A percentile compares a stretch with the other conserved stretches of the same genome.
Conservation (phyloP, 2,888 invertebrate species). For the Nomada fabriciana region DNA sequence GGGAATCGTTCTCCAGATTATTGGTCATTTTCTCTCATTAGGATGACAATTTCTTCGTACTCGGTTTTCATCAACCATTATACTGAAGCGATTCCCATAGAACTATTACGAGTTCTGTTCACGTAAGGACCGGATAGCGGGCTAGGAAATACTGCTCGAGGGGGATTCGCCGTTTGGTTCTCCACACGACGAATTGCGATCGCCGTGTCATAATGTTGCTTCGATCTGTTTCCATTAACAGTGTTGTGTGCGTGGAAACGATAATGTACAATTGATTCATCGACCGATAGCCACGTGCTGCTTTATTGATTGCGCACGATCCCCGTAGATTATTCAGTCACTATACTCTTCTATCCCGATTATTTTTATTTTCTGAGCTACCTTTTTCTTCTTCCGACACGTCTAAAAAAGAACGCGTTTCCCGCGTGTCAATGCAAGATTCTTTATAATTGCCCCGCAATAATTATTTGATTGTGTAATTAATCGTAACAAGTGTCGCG, state of each 20-base stretch:
- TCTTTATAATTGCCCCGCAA: background rate
- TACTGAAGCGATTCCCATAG: background rate
- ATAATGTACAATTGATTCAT: slow-evolving; percentile 30
- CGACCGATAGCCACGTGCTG: background rate
- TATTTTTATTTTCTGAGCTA: background rate
- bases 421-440: slow-evolving; percentile 8
- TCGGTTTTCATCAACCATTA: slow-evolving; percentile 50
- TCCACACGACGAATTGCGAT: slow-evolving; percentile 20
- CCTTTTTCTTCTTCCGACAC: background rate
- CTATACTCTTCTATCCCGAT: background rate
- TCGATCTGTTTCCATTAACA: slow-evolving; percentile 16
- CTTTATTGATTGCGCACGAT: no score
- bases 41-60: slow-evolving; percentile 39
- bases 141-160: slow-evolving; percentile 40
- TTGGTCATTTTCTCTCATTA: slow-evolving; percentile 53
- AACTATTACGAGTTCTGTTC: slow-evolving; percentile 14
- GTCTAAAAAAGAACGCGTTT: background rate
- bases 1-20: slow-evolving; percentile 45
- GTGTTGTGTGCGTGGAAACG: background rate
- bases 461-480: slow-evolving; percentile 28
- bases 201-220: slow-evolving; percentile 9
- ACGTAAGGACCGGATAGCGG: slow-evolving; percentile 25
- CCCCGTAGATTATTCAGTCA: slow-evolving; percentile 1
- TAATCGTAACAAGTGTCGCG: slow-evolving; percentile 22
- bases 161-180: background rate